Base-by-base conservation (phyloP, 2,113 vertebrate species). In the Anarrhichthys ocellatus region DNA sequence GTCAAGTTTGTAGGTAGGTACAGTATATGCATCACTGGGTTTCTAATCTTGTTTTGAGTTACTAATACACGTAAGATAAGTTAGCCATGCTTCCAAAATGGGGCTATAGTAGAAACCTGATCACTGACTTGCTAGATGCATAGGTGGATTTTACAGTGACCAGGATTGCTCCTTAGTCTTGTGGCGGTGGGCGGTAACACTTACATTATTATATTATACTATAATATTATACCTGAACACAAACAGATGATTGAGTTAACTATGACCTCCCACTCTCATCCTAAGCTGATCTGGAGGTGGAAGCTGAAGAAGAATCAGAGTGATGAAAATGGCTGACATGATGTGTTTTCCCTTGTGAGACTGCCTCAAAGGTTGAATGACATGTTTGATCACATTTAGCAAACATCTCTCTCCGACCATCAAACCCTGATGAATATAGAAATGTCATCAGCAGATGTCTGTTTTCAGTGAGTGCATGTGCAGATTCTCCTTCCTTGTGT, bases 371-470 rank as follows among this genome's bases (percentile, higher is more conserved):
- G 34, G 24, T 3, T 50, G 77, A 89, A 64, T 84, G 81, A 88
- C 82, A 81, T 36, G 56, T 81, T 84, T 74, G 75, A 90, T 91
- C 73, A 42, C 64, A 68, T 76, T 81, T 80, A 63, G 42, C 73
- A 73, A 79, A 81, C 69, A 52, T 76, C 62, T 78, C 58, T 76
- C 44, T 75, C 27, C 32, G 68, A 70, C n/a, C 75, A 58, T 76
- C 71, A 80, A 76, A 52, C 77, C 44, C 69, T 77, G 81, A 85
- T 85, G 65, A 82, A 77, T 85, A 79, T 75, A 61, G 78, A 88
- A 78, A 75, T n/a, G 40, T 54, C 36, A 36, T 81, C 81, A 86
- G 68, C 78, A 64, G 70, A 59, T 70, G 17, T 71, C 36, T 74
- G 42, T 61, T 81, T 62, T 48, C 27, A 40, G 24, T 17, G 18